These are phyloP conservation scores for Panurus biarmicus DNA, from an alignment of 2,113 vertebrate genomes.

Conservation along the genomic window DNA sequence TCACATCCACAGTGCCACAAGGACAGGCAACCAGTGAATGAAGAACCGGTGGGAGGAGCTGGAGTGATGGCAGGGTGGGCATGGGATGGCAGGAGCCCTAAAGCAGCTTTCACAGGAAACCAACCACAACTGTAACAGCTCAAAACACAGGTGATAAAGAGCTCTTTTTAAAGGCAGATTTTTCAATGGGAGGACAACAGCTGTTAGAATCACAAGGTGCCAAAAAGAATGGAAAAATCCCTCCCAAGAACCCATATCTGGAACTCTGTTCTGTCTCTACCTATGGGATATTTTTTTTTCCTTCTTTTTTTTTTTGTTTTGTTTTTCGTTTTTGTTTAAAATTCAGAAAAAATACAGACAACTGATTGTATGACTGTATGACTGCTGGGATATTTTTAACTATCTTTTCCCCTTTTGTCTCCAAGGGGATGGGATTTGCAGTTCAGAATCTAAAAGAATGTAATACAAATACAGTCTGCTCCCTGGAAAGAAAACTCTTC, in stretches of 20 bases:
- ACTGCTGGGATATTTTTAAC: constrained; percentile 51
- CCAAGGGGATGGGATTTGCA: background rate
- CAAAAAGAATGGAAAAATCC: constrained; percentile 25
- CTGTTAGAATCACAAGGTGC: constrained; percentile 17
- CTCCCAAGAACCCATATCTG: constrained; percentile 13
- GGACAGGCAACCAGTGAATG: constrained; percentile 75
- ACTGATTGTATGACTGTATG: constrained; percentile 68
- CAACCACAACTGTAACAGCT: constrained; percentile 20
- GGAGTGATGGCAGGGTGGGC: constrained; percentile 22
- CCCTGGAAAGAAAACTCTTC: constrained; percentile 38
- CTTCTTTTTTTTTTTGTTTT: background rate
- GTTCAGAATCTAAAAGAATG: constrained; percentile 49
- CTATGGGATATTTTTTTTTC: background rate
- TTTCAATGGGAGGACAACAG: constrained; percentile 4
- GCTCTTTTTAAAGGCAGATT: constrained; percentile 13
- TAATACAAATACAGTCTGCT: constrained; percentile 1
- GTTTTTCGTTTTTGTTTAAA: background rate
- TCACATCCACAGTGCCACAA: constrained; percentile 75
- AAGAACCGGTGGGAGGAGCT: constrained; percentile 33
- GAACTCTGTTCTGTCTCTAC: constrained; percentile 43
- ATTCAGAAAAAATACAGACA: constrained; percentile 62
- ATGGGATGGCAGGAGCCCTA: constrained; percentile 16
- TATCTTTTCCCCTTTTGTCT: constrained; percentile 1
- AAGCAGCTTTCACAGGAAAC: constrained; percentile 2
- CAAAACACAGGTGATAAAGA: background rate